Evolutionary conservation across 2,888 invertebrate genomes (phyloP).

Genomic region (Lepidocyrtinus sp.): DNA sequence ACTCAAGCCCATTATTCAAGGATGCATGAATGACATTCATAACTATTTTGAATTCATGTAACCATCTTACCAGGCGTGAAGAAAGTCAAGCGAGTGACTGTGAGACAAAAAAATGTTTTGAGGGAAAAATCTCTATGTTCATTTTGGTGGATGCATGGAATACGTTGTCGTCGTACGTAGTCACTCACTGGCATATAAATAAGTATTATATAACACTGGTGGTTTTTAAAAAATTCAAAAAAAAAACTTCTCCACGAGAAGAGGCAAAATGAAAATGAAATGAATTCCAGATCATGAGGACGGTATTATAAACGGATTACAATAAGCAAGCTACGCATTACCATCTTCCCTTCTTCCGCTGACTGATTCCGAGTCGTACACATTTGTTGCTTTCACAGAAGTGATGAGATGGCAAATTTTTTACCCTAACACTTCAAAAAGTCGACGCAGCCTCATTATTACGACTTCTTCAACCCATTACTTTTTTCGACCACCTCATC

Average conservation of each 20-base stretch:
- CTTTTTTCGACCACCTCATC: slow-evolving; percentile 56
- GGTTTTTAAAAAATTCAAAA: slow-evolving; percentile 22
- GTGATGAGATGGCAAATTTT: slow-evolving; percentile 56
- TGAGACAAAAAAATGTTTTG: slow-evolving; percentile 20
- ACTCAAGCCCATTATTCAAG: slow-evolving; percentile 56
- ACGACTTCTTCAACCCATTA: slow-evolving; percentile 32
- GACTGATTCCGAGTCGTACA: not conserved
- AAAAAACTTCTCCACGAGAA: not conserved
- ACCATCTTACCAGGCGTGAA: slow-evolving; percentile 42
- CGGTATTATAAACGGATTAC: slow-evolving; percentile 42
- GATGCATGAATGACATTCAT: slow-evolving; percentile 57
- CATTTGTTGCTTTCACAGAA: slow-evolving; percentile 52
- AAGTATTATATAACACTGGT: not conserved
- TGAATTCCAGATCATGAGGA: slow-evolving; percentile 58
- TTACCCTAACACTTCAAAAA: slow-evolving; percentile 32
- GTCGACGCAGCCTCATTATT: slow-evolving; percentile 45
- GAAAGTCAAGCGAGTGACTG: slow-evolving; percentile 24
- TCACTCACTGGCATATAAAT: slow-evolving; percentile 27
- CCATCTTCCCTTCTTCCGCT: slow-evolving; percentile 31
- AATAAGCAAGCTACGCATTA: slow-evolving; percentile 29
- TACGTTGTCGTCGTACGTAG: too few species aligned
- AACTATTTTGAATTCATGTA: slow-evolving; percentile 49
- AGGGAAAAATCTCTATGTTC: slow-evolving; percentile 6
- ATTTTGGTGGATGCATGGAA: too few species aligned
- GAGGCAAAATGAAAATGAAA: slow-evolving; percentile 27